Conservation (phyloP, 2,888 invertebrate species). For the Lasioglossum morio region DNA sequence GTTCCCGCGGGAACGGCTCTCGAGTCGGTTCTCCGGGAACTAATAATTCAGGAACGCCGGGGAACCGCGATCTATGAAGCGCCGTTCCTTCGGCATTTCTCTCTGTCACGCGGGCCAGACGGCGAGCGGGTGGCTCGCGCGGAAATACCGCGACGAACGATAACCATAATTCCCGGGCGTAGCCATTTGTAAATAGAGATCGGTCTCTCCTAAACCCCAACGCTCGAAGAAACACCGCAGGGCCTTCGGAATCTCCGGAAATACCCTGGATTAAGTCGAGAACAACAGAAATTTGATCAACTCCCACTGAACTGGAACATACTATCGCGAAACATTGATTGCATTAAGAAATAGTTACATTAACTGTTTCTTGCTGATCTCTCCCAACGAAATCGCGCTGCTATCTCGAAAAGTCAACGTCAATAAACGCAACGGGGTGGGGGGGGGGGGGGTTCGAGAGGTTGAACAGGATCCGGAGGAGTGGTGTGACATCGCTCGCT, state of each 20-base stretch:
- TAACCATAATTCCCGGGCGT: conserved; percentile 29
- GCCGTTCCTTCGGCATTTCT: conserved; percentile 31
- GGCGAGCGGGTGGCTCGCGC: conserved; percentile 4
- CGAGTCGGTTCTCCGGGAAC: conserved; percentile 13
- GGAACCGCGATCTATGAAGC: conserved; percentile 17
- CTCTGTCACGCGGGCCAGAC: conserved; percentile 30
- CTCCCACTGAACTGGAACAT: neutral
- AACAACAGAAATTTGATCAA: neutral
- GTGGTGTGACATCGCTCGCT: conserved; percentile 19
- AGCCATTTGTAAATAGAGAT: conserved; percentile 42
- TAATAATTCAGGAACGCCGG: conserved; percentile 27
- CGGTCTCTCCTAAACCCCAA: neutral
- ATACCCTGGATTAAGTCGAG: neutral
- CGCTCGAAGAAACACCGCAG: neutral
- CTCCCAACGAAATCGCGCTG: conserved; percentile 16
- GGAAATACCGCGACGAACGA: conserved; percentile 38
- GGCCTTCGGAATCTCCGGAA: conserved; percentile 6
- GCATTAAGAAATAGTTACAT: too few species aligned
- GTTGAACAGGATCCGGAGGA: neutral
- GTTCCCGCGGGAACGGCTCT: neutral
- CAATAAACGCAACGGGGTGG: conserved; percentile 29
- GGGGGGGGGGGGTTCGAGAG: too few species aligned
- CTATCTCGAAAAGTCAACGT: conserved; percentile 46
- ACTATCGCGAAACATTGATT: neutral
- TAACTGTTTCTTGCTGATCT: neutral